Conservation (phyloP, 2,797 vertebrate genomes). For the Capromys pilorides region DNA sequence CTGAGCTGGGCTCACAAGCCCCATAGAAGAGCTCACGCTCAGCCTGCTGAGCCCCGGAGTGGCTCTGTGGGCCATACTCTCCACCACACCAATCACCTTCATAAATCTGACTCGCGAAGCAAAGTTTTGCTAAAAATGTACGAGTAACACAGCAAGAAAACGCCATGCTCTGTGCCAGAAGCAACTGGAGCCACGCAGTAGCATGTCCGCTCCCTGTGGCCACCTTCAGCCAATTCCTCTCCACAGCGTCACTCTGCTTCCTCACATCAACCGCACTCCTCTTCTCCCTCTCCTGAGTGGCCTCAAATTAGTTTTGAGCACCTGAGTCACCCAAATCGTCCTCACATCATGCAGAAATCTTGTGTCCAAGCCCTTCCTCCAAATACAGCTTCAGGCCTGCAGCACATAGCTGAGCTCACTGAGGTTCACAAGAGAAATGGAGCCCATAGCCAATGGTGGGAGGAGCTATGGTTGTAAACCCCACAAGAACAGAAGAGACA, state of each 20-base stretch:
- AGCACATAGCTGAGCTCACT: background rate
- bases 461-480: background rate
- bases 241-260: background rate
- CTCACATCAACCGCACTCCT: rapidly evolving
- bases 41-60: background rate
- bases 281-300: rapidly evolving
- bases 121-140: background rate
- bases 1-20: background rate
- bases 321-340: background rate
- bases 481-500: background rate
- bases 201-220: background rate
- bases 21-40: background rate
- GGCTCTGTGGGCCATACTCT: background rate
- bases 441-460: background rate
- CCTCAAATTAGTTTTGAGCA: background rate
- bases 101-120: background rate
- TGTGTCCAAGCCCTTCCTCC: background rate
- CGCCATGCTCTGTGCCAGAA: background rate
- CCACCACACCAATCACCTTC: background rate
- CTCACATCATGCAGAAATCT: background rate
- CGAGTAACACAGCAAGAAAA: background rate
- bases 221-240: rapidly evolving
- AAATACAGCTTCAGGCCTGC: background rate
- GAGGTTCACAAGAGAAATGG: background rate
- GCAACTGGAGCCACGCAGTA: background rate